Evolutionary conservation across 2,888 invertebrate genomes (phyloP), one percentile per base, ranked within the genome.

Genomic region (Aspidapion aeneum): DNA sequence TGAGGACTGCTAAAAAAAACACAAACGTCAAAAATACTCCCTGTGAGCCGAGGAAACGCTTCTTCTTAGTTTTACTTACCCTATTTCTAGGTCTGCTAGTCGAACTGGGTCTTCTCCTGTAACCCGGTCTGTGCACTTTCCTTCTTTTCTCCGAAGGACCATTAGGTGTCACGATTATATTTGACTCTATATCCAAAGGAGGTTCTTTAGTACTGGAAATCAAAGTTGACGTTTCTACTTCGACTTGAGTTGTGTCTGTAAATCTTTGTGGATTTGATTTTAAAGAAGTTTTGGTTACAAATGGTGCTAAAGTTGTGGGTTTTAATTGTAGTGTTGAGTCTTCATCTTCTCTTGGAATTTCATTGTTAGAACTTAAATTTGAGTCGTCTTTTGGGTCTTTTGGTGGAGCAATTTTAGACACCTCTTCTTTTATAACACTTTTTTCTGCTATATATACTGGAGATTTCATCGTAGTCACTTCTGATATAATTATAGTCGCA

Each of bases 171-270:
- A 55, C 17, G 55, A 68, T 68, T 5, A 61, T 56, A 58, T 71
- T 71, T 16, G 67, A 63, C 59, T 68, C 68, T 22, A 71, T 69
- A 65, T 70, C 70, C 70, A 75, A 18, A 18, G 20, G 18, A 5
- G 19, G 63, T 17, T 63, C 77, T 35, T 74, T 76, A 1, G 73
- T 73, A 1, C 76, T 75, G 56, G 74, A 74, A 9, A 75, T 76
- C 7, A 77, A 76, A 9, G 72, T 73, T n/a, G 49, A 63, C 52
- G 48, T 72, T 7, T 3, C 12, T 35, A 35, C 35, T 35, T 12
- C 35, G 3, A 7, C 35, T 35, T 35, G 35, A 35, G 35, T 35
- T 35, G 35, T 7, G n/a, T n/a, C n/a, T n/a, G n/a, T n/a, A n/a
- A n/a, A n/a, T n/a, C n/a, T n/a, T n/a, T n/a, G n/a, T n/a, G n/a